phyloP scores from a whole-genome alignment of 2,797 vertebrate species.

The Chelon auratus region DNA sequence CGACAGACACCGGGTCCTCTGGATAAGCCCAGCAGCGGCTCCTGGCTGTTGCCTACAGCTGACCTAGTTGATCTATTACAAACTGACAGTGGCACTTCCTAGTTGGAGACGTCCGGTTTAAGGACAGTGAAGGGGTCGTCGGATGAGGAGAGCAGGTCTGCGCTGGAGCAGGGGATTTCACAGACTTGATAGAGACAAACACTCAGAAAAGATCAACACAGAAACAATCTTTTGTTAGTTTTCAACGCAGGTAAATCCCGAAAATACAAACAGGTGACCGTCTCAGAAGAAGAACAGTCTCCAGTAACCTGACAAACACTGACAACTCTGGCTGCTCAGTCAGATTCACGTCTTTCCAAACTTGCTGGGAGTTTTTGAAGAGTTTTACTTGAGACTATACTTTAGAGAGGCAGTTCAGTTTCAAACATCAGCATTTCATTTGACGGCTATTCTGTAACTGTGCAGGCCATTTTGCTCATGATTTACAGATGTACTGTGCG shows the following conservation, averaged over 20 bases:
- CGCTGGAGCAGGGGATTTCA: neutral
- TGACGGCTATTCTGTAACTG: no score
- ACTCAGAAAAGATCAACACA: neutral
- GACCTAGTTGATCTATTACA: conserved; percentile 12
- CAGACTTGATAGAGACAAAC: neutral
- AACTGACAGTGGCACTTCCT: conserved; percentile 20
- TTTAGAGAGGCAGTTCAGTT: no score
- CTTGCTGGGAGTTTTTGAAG: neutral
- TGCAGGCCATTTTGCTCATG: neutral
- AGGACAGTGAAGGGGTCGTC: conserved; percentile 6
- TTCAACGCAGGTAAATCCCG: neutral
- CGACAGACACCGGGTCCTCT: neutral
- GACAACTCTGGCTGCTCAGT: conserved; percentile 39
- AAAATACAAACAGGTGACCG: neutral
- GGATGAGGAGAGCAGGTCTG: conserved; percentile 13
- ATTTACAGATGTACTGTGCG: neutral
- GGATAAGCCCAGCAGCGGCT: conserved; percentile 17
- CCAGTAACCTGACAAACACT: conserved; percentile 31
- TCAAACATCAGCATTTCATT: no score
- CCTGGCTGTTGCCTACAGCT: conserved; percentile 10
- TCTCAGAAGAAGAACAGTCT: neutral
- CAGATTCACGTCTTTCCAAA: neutral
- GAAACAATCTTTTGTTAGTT: neutral
- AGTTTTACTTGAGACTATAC: no score
- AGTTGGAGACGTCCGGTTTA: neutral